These are phyloP conservation scores for Spinibarbus caldwelli DNA, from an alignment of 2,797 vertebrate genomes.

Conservation along the genomic window DNA sequence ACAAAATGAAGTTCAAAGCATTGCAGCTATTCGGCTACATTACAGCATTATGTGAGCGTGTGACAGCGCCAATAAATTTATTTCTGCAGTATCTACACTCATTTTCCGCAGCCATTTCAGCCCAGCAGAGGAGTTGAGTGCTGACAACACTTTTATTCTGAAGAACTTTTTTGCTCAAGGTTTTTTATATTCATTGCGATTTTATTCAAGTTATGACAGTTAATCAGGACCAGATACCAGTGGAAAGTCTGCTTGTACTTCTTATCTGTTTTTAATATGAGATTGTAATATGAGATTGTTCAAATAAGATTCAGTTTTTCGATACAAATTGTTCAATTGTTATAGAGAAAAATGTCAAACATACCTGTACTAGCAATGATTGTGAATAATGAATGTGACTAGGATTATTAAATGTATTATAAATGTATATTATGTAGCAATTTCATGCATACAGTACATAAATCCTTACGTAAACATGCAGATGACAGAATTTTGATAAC, in stretches of 20 bases:
- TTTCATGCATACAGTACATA: neutral
- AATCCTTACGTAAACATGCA: neutral
- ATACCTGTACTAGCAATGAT: neutral
- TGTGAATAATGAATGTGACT: neutral
- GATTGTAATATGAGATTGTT: neutral
- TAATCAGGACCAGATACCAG: neutral
- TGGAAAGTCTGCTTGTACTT: neutral
- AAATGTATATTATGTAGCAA: neutral
- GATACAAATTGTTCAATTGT: neutral
- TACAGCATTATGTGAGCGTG: neutral
- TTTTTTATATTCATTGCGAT: neutral
- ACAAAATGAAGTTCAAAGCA: slow-evolving; percentile 30
- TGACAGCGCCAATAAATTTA: slow-evolving; percentile 32
- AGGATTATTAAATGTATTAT: neutral
- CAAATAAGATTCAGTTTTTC: neutral
- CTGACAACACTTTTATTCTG: slow-evolving; percentile 5
- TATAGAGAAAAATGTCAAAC: neutral
- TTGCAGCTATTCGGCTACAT: slow-evolving; percentile 26
- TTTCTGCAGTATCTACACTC: neutral
- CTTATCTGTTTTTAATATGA: neutral
- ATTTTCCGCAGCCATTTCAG: neutral
- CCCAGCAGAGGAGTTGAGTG: neutral
- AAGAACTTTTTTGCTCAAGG: neutral
- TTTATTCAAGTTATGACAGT: slow-evolving; percentile 1
- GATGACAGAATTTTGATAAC: neutral